These are phyloP conservation scores for Diadema setosum DNA, from an alignment of 35 echinoderm and acorn worm genomes.

Conservation along the genomic window DNA sequence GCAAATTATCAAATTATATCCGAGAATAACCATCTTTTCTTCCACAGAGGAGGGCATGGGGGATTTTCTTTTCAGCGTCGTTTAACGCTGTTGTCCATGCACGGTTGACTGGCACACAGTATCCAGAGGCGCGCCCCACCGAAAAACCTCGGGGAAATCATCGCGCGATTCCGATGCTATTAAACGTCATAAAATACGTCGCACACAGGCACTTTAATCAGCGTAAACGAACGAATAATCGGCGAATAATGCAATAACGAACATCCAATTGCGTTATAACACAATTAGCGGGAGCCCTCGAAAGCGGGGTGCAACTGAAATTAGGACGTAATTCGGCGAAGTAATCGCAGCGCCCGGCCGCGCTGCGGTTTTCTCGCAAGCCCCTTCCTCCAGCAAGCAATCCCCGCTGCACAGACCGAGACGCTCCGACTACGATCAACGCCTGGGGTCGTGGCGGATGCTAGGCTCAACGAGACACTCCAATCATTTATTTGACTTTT, in stretches of 20 bases:
- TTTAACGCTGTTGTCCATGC: background rate
- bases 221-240: conserved; percentile 27
- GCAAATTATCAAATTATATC: conserved; percentile 3
- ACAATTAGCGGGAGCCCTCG: background rate
- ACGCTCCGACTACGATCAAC: background rate
- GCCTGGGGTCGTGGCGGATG: background rate
- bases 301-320: background rate
- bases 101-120: background rate
- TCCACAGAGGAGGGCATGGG: no score
- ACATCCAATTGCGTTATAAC: conserved; percentile 35
- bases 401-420: no score
- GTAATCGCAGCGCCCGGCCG: background rate
- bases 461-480: no score
- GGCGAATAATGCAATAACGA: conserved; percentile 26
- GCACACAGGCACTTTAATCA: conserved; percentile 22
- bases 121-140: background rate
- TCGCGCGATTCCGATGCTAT: background rate
- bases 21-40: background rate
- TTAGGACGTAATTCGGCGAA: background rate
- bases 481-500: no score
- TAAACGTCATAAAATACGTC: conserved; percentile 19
- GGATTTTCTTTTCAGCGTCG: background rate
- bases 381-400: background rate
- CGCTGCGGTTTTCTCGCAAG: background rate
- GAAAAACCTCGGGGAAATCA: conserved; percentile 16